Base-by-base conservation (phyloP, 2,888 invertebrate species). In the Helleia helle region DNA sequence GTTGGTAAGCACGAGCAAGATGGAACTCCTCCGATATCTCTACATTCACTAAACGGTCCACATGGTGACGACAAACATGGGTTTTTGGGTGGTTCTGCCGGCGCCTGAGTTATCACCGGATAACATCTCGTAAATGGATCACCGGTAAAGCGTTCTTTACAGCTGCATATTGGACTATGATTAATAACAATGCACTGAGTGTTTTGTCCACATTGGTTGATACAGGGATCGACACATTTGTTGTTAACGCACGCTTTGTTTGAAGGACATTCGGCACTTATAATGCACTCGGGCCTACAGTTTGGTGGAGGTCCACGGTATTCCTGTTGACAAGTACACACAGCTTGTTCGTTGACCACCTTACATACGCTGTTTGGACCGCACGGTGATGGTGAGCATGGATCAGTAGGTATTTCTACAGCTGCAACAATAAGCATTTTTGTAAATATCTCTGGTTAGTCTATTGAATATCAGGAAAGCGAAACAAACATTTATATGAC, bases 311-410 rank as follows among this genome's bases (percentile, higher is more conserved):
- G 79, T 34, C 91, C 91, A 40, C 87, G 83, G 55, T 89, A 91
- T 49, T 87, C 86, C 31, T 87, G 85, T 47, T 89, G 69, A 59
- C 93, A 93, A 37, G 90, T 90, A 61, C 93, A 93, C 12, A 91
- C 87, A 0, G 89, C 89, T 75, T 91, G 90, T 15, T 86, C 87
- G 54, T 92, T 92, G 15, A 88, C 65, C 65, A 90, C 91, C 54
- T 89, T 89, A 59, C 95, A 95, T 55, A 90, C 86, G 49, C 94
- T 93, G 60, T 94, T 93, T 4, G 93, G 90, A 25, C 95, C 95
- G 62, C 95, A 95, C 0, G 93, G 93, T 2, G 91, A 90, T 38
- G 93, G 93, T 48, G 85, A 71, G 59, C 94, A 94, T 1, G 93
- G 93, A 57, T 90, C 61, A 41, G 56, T 48, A 50, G 62, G 65